Evolutionary conservation across 2,113 vertebrate species (phyloP).

Genomic region (Platichthys stellatus): DNA sequence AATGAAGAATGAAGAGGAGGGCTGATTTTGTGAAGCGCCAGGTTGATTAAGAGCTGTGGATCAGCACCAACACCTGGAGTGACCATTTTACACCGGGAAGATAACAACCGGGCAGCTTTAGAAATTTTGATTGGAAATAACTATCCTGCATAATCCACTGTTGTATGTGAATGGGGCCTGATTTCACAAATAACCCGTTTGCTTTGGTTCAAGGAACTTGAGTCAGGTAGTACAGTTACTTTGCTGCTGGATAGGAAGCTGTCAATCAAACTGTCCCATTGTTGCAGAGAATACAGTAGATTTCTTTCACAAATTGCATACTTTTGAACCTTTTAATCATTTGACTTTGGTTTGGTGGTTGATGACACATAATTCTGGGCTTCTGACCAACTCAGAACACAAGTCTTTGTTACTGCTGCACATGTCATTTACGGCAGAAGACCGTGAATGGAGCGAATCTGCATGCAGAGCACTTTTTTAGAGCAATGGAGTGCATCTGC

Average conservation of each 20-base stretch:
- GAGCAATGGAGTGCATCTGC: constrained; percentile 50
- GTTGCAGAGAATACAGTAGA: background rate
- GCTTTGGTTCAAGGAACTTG: background rate
- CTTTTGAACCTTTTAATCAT: background rate
- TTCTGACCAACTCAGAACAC: background rate
- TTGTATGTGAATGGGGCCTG: too few relatives aligned
- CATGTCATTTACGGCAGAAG: background rate
- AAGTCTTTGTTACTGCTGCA: too few relatives aligned
- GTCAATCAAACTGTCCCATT: background rate
- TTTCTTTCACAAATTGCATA: background rate
- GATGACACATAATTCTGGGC: background rate
- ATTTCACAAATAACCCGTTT: background rate
- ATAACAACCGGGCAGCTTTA: background rate
- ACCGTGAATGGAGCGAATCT: constrained; percentile 30
- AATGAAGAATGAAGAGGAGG: background rate
- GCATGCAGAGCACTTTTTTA: constrained; percentile 56
- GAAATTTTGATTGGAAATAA: background rate
- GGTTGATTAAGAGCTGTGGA: background rate
- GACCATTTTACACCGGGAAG: background rate
- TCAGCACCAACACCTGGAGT: background rate
- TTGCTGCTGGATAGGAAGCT: background rate
- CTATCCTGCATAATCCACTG: background rate
- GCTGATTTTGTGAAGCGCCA: background rate
- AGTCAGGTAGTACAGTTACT: background rate
- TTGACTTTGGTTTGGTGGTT: background rate